Evolutionary conservation across 2,888 invertebrate species (phyloP).

Genomic region (Teleogryllus oceanicus): DNA sequence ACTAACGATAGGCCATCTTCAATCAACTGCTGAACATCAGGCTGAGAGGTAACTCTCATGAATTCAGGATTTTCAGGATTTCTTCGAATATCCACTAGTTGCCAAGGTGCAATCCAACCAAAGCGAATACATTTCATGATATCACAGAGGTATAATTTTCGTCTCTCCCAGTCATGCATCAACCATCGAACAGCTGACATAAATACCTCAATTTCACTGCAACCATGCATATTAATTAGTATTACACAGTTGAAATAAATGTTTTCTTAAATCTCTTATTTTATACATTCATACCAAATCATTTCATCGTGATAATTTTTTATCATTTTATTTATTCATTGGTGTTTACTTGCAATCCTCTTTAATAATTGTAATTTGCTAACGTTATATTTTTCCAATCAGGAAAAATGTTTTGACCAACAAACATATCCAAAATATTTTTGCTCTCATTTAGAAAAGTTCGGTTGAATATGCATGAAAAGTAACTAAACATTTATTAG

Average conservation of each 20-base stretch:
- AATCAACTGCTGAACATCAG: constrained; percentile 70
- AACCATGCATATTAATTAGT: constrained; percentile 29
- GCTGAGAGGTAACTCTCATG: constrained; percentile 62
- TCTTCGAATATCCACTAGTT: constrained; percentile 71
- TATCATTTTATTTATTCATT: too few relatives aligned
- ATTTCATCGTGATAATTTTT: too few relatives aligned
- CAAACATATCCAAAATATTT: too few relatives aligned
- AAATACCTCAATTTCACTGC: constrained; percentile 69
- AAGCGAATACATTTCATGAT: constrained; percentile 71
- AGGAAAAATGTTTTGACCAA: too few relatives aligned
- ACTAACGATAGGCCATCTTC: constrained; percentile 76
- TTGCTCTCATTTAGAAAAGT: too few relatives aligned
- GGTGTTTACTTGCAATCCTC: too few relatives aligned
- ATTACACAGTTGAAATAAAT: constrained; percentile 1
- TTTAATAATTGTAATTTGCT: not conserved
- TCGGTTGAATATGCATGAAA: too few relatives aligned
- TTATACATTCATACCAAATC: too few relatives aligned
- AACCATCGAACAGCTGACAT: constrained; percentile 81
- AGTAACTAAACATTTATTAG: too few relatives aligned
- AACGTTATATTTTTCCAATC: not conserved
- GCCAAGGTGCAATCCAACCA: constrained; percentile 75
- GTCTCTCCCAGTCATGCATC: constrained; percentile 63
- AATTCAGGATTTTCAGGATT: constrained; percentile 71
- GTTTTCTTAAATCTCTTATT: not conserved
- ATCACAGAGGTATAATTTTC: constrained; percentile 57